These are phyloP conservation scores for Timema cristinae DNA, from an alignment of 2,888 invertebrate species.

Conservation along the genomic window DNA sequence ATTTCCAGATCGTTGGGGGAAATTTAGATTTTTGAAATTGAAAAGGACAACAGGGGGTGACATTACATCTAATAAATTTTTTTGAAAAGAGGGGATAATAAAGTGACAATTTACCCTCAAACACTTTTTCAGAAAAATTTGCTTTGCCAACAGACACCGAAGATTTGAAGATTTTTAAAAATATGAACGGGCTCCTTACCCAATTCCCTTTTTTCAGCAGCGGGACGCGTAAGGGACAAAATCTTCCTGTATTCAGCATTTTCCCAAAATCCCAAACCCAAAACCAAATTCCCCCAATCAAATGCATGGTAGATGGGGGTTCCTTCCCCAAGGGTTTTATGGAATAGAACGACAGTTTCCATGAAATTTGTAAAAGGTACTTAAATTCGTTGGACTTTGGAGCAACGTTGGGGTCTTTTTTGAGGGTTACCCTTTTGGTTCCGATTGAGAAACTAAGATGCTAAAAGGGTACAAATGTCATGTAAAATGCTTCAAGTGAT, in stretches of 20 bases:
- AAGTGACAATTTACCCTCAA: neutral
- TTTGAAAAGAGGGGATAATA: neutral
- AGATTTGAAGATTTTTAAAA: neutral
- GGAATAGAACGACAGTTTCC: too few species aligned
- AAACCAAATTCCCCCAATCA: neutral
- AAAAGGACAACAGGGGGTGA: neutral
- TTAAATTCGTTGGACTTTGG: too few species aligned
- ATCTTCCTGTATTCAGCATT: neutral
- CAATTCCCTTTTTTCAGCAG: conserved; percentile 10
- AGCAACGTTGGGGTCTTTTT: too few species aligned
- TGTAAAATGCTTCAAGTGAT: too few species aligned
- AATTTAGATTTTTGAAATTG: neutral
- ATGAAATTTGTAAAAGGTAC: too few species aligned
- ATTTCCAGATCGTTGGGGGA: neutral
- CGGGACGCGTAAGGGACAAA: conserved; percentile 1
- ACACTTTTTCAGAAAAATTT: conserved; percentile 3
- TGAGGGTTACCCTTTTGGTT: too few species aligned
- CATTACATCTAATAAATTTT: neutral
- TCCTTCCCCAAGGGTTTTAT: too few species aligned
- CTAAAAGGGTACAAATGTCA: too few species aligned
- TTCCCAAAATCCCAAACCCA: neutral
- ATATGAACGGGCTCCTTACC: conserved; percentile 16
- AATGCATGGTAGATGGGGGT: neutral
- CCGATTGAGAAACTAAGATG: too few species aligned
- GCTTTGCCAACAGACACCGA: neutral